Conservation (phyloP, 2,888 invertebrate species). For the Danaus chrysippus region DNA sequence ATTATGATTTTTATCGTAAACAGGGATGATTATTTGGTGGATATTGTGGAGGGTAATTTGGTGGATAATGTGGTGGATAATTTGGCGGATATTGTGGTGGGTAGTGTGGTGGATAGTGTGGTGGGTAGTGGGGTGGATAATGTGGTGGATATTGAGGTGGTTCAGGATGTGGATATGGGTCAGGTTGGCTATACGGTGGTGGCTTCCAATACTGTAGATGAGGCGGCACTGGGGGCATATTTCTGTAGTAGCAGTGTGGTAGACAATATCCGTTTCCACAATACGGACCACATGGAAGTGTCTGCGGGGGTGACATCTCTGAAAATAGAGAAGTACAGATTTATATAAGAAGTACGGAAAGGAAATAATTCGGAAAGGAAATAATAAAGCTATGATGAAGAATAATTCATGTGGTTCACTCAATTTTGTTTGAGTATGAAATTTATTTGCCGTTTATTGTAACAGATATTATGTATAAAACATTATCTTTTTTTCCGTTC, state of each 20-base stretch:
- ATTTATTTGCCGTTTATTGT: too few species aligned
- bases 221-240: conserved; percentile 20
- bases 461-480: too few species aligned
- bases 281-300: conserved; percentile 26
- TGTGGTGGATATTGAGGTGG: conserved; percentile 7
- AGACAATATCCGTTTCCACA: conserved; percentile 24
- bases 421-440: too few species aligned
- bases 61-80: conserved; percentile 12
- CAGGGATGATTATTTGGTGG: conserved; percentile 7
- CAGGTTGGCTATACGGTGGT: conserved; percentile 25
- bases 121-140: conserved; percentile 8
- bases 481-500: too few species aligned
- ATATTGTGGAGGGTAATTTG: conserved; percentile 2
- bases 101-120: conserved; percentile 13
- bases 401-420: too few species aligned
- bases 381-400: too few species aligned
- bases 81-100: conserved; percentile 11
- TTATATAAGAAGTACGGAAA: neutral
- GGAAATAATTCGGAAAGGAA: too few species aligned
- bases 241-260: conserved; percentile 24
- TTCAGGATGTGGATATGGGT: conserved; percentile 12
- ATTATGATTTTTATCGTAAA: too few species aligned
- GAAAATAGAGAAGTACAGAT: conserved; percentile 7
- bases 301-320: conserved; percentile 24
- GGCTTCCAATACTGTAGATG: conserved; percentile 23